These are phyloP conservation scores for Cydia strobilella DNA, from an alignment of 1,140 invertebrate species.

Conservation along the genomic window DNA sequence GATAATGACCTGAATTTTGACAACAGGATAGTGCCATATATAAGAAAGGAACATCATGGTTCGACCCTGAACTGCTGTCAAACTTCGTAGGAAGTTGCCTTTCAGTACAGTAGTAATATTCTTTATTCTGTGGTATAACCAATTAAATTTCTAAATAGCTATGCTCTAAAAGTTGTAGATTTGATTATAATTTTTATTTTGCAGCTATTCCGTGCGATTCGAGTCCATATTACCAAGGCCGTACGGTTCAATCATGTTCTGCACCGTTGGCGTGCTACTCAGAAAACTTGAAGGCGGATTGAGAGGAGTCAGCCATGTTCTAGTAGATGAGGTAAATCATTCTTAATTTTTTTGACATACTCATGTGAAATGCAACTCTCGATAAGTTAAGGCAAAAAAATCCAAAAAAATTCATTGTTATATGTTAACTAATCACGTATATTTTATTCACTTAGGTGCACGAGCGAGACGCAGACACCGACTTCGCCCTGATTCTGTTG, in stretches of 20 bases:
- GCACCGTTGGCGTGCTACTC: slow-evolving; percentile 95
- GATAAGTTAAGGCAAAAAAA: too few species aligned
- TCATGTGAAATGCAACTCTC: too few species aligned
- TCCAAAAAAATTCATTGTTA: neutral
- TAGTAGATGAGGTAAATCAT: slow-evolving; percentile 90
- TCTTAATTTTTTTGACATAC: too few species aligned
- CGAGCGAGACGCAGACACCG: slow-evolving; percentile 97
- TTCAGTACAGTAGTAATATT: too few species aligned
- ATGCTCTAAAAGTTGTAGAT: neutral
- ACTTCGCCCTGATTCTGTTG: slow-evolving; percentile 96
- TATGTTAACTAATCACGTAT: neutral
- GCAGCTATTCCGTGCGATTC: slow-evolving; percentile 92
- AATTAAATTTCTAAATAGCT: too few species aligned
- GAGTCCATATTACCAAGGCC: slow-evolving; percentile 94
- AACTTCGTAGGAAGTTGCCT: too few species aligned
- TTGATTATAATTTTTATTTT: slow-evolving; percentile 49
- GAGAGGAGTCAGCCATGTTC: slow-evolving; percentile 93
- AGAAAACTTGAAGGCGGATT: slow-evolving; percentile 94
- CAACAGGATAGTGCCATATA: too few species aligned
- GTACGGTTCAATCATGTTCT: slow-evolving; percentile 96
- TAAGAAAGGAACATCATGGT: too few species aligned
- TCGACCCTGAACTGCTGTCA: too few species aligned
- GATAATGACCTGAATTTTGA: too few species aligned
- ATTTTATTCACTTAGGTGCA: slow-evolving; percentile 84
- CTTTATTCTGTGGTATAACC: too few species aligned